Evolutionary conservation across 2,113 vertebrate species (phyloP), one percentile per base, ranked within the genome.

Genomic region (Microcebus murinus): DNA sequence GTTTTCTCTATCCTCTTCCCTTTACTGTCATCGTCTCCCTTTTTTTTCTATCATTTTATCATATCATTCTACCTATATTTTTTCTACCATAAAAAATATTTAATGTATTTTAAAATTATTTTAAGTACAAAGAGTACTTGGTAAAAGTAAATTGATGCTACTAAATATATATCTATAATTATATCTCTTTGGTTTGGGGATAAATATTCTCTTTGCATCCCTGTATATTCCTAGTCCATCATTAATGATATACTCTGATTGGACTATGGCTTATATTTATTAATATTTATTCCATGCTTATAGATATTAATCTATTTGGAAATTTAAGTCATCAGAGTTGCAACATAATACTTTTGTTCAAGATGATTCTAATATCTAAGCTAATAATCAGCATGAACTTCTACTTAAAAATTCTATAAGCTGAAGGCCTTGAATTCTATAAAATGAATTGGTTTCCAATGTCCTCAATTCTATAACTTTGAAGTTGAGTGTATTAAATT

Each of bases 381-480:
- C n/a, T 82, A 86, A 76, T 39, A 48, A 25, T 93, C 8, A 79
- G 8, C 36, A 50, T 61, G 52, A 45, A 92, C n/a, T 61, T 76
- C 76, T 85, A 73, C 25, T 90, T 57, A 90, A 42, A 94, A 76
- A 55, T 87, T 82, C 74, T 82, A 0, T 82, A 76, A 87, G 59
- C 13, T 39, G 59, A 92, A 79, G 52, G 15, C 9, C 65, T 95
- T 65, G 31, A 85, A 85, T 86, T 96, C 27, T 80, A 36, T 84
- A n/a, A 79, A 84, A 88, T 65, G 27, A 88, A 84, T 31, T 95
- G 15, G 31, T 76, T 95, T 90, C n/a, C 23, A 65, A 73, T 5
- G 77, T 88, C 70, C 65, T 76, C 36, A 96, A 83, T 91, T 93
- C 45, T 91, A 61, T 90, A 95, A 57, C 18, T 95, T 59, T 77